A percentile compares a stretch with the other conserved stretches of the same genome.
Conservation (phyloP, 2,797 vertebrate species). For the Platalea minor region DNA sequence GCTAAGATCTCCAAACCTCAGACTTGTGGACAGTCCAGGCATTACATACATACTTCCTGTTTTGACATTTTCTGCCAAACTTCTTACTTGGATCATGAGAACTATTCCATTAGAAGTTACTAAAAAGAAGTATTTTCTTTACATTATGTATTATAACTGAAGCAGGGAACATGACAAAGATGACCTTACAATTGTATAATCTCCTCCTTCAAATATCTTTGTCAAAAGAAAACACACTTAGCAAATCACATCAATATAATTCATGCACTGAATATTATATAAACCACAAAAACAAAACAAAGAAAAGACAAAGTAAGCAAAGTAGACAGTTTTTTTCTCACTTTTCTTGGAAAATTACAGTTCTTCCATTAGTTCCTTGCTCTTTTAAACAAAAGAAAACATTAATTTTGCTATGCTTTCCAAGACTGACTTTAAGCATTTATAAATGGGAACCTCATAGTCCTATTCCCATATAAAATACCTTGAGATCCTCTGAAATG, state of each 20-base stretch:
- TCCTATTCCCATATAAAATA: not conserved
- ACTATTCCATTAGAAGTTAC: not conserved
- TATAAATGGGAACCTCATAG: not conserved
- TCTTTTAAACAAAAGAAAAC: not conserved
- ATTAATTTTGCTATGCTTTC: not conserved
- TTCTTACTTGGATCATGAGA: not conserved
- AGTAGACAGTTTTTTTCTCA: not conserved
- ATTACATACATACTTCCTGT: not conserved
- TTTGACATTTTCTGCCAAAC: not conserved
- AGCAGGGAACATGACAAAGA: not conserved
- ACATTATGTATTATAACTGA: not conserved
- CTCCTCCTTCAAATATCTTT: not conserved
- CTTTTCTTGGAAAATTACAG: not conserved
- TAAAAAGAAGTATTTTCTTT: not conserved
- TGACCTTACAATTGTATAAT: not conserved
- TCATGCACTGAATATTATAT: not conserved
- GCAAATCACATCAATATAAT: not conserved
- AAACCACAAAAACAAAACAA: not conserved
- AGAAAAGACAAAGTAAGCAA: not conserved
- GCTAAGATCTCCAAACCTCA: conserved; percentile 9
- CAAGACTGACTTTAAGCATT: not conserved
- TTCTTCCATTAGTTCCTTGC: not conserved
- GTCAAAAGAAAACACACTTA: not conserved
- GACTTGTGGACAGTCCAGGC: not conserved
- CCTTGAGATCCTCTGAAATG: not conserved